A percentile compares a stretch with the other conserved stretches of the same genome.
phyloP scores from a whole-genome alignment of 1,140 invertebrate species.

The Drosophila tani region DNA sequence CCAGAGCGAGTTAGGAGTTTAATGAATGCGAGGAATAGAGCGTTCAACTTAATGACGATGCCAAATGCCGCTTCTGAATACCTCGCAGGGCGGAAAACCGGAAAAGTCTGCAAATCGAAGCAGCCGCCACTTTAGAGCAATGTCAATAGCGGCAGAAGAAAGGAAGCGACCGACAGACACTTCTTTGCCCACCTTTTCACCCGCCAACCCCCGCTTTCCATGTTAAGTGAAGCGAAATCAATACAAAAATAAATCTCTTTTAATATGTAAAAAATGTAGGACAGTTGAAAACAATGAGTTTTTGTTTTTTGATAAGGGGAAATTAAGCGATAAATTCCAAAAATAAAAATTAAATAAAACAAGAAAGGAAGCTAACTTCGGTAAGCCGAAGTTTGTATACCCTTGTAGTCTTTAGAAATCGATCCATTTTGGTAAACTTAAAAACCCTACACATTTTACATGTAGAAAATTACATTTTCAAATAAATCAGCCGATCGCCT shows the following conservation, averaged over 20 bases:
- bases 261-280: constrained; percentile 57
- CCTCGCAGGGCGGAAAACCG: constrained; percentile 16
- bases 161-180: constrained; percentile 2
- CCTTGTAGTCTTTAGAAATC: too few species aligned
- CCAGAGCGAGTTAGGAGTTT: constrained; percentile 49
- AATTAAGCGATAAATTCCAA: neutral
- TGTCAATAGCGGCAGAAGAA: constrained; percentile 51
- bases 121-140: constrained; percentile 49
- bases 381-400: too few species aligned
- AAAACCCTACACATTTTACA: too few species aligned
- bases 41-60: constrained; percentile 66
- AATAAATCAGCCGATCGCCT: too few species aligned
- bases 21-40: constrained; percentile 57
- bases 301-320: constrained; percentile 9
- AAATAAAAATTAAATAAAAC: too few species aligned
- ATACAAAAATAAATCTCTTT: constrained; percentile 64
- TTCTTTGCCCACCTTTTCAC: neutral
- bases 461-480: too few species aligned
- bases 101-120: constrained; percentile 53
- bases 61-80: constrained; percentile 8
- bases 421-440: too few species aligned
- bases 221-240: constrained; percentile 67
- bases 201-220: constrained; percentile 18
- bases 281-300: neutral
- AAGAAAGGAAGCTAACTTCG: too few species aligned